Evolutionary conservation across 1,140 invertebrate species (phyloP), one percentile per base, ranked within the genome.

Genomic region (Globodera rostochiensis): DNA sequence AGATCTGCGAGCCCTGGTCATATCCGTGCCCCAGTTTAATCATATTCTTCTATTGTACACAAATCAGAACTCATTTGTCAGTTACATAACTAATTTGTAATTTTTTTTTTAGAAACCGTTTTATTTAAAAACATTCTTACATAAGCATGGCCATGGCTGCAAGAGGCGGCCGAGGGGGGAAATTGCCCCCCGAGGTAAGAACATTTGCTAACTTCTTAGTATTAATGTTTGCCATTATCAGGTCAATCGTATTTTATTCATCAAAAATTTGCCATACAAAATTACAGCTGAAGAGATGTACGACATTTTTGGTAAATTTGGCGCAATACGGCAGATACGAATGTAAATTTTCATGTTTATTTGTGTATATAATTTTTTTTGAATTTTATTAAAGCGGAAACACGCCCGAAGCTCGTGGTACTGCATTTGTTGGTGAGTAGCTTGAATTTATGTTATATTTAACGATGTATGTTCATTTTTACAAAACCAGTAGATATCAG

Each of bases 201-300:
- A 6, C 45, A n/a, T 69, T 70, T 15, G 25, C 49, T 15, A 69
- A 21, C 6, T 21, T 46, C 15, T 46, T 69, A 11, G 8, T 36
- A 15, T 69, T 45, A 64, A 70, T 78, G 4, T 70, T 6, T 11
- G 15, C 36, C 36, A 64, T 13, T 53, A n/a, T 70, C 25, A 78
- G 77, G 97, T 99, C 0, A 99, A 99, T 91, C 92, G 97, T 90
- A 95, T 99, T 75, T 91, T 99, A 19, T 99, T 98, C 89, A 94
- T 99, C 3, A 93, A 96, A 87, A 99, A 99, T 92, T 92, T 99
- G 73, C 97, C 98, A 0, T 99, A 99, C 88, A 99, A 98, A 92
- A 99, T 99, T 78, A 98, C 96, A 76, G 95, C 95, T n/a, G 98
- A 99, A 92, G 97, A 99, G 93, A 99, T 99, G 97, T 99, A 99